Evolutionary conservation across 53 echinoderm and acorn worm species (phyloP), one percentile per base, ranked within the genome.

Genomic region (Crossaster papposus): DNA sequence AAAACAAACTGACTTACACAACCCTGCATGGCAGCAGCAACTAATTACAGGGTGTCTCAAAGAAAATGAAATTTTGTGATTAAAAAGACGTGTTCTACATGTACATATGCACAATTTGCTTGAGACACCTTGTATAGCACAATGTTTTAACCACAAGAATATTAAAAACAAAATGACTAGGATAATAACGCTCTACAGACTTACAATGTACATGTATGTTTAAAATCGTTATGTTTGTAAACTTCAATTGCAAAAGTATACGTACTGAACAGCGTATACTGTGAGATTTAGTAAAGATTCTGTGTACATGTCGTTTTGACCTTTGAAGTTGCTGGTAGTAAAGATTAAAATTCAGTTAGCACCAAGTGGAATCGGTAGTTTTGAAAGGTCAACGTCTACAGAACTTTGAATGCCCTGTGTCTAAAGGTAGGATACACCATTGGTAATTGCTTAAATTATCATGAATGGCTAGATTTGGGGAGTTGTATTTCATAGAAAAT

Each of bases 331-430:
- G 24, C 68, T 4, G 68, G 24, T 68, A 68, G 24, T 68, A 26
- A 68, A 68, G 68, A 68, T 68, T 68, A 10, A 68, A 68, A 68
- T 68, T 68, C 68, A 68, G 26, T 68, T 68, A 28, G 24, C 24
- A 2, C 0, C 29, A 26, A 68, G 9, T 68, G 0, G 22, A 68
- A 68, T 68, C 68, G 7, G 22, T 68, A 68, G 28, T 68, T 68
- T 10, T 68, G 29, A 68, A n/a, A 68, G 28, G 24, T 68, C 4
- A 28, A 58, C 12, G 2, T 58, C 44, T 44, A 44, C 17, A 58
- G 17, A 58, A 58, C 7, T 58, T 20, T 58, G 58, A 58, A 58
- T 58, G 22, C 58, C 58, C 15, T 58, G 7, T 52, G 7, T 52
- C 7, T 13, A n/a, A n/a, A n/a, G n/a, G n/a, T n/a, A n/a, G n/a